Conservation (phyloP, 2,797 vertebrate genomes). For the Thamnophis elegans region DNA sequence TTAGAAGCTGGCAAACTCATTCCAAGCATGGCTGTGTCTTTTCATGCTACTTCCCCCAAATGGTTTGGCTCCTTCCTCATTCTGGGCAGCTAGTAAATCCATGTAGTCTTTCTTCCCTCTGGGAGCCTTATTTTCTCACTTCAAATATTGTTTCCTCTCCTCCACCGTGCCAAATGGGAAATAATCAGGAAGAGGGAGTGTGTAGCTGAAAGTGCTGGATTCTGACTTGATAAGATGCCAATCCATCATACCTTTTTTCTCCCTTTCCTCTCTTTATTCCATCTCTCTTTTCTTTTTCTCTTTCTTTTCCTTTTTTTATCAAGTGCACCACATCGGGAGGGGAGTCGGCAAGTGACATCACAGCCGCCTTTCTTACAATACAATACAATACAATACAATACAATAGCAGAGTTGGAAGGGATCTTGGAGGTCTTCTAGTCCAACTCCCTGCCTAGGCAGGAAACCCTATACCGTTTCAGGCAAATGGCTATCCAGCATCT, state of each 20-base stretch:
- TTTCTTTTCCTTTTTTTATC: too few relatives aligned
- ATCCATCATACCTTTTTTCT: not conserved
- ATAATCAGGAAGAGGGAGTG: not conserved
- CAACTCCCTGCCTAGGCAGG: too few relatives aligned
- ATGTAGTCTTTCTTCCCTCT: not conserved
- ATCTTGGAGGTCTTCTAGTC: too few relatives aligned
- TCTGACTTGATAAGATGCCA: constrained; percentile 21
- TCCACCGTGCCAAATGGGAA: constrained; percentile 9
- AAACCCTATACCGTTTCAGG: too few relatives aligned
- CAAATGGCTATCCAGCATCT: too few relatives aligned
- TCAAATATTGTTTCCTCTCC: not conserved
- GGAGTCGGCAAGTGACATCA: not conserved
- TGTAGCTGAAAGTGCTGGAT: not conserved
- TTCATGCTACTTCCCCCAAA: not conserved
- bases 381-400: too few relatives aligned
- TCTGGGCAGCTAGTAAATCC: constrained; percentile 1
- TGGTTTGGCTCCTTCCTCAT: not conserved
- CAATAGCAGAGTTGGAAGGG: too few relatives aligned
- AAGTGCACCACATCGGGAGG: not conserved
- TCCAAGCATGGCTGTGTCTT: not conserved
- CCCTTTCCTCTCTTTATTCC: not conserved
- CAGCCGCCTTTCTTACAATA: too few relatives aligned
- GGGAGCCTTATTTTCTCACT: not conserved
- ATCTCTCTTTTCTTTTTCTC: too few relatives aligned
- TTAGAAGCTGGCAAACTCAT: not conserved